Conservation (phyloP, 2,113 vertebrate genomes). For the Atherinomorus stipes region DNA sequence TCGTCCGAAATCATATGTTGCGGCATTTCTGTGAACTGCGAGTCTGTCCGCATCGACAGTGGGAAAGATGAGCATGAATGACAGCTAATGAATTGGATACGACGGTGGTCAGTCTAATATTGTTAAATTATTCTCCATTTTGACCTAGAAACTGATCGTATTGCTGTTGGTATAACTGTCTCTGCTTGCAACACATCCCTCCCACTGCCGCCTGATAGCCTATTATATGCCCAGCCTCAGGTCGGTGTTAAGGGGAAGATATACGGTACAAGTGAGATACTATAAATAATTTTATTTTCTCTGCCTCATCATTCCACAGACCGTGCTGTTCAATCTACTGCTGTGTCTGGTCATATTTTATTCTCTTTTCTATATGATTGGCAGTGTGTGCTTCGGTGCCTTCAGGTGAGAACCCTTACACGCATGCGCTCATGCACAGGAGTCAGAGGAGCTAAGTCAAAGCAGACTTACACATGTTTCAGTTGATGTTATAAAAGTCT, state of each 20-base stretch:
- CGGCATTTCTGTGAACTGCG: slow-evolving; percentile 2
- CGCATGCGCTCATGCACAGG: slow-evolving; percentile 26
- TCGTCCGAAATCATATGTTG: background rate
- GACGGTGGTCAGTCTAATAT: background rate
- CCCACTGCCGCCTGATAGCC: slow-evolving; percentile 11
- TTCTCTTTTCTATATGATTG: slow-evolving; percentile 85
- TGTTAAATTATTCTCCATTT: too few species aligned
- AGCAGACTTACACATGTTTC: too few species aligned
- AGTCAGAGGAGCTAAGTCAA: too few species aligned
- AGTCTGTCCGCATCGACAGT: slow-evolving; percentile 3
- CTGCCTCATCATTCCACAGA: slow-evolving; percentile 62
- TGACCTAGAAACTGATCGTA: background rate
- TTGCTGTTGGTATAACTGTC: slow-evolving; percentile 8
- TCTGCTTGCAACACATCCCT: slow-evolving; percentile 10
- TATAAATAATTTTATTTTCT: background rate
- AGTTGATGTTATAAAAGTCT: background rate
- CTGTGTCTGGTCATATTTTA: slow-evolving; percentile 87
- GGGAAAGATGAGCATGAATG: slow-evolving; percentile 9
- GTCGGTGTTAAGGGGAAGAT: slow-evolving; percentile 13
- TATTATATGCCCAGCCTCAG: slow-evolving; percentile 6
- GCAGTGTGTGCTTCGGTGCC: slow-evolving; percentile 82
- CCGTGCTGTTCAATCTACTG: slow-evolving; percentile 84
- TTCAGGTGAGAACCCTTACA: slow-evolving; percentile 81
- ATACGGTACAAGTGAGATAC: background rate
- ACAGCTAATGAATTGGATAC: background rate